Conservation (phyloP, 2,888 invertebrate species). For the Himalopsyche tibetana region DNA sequence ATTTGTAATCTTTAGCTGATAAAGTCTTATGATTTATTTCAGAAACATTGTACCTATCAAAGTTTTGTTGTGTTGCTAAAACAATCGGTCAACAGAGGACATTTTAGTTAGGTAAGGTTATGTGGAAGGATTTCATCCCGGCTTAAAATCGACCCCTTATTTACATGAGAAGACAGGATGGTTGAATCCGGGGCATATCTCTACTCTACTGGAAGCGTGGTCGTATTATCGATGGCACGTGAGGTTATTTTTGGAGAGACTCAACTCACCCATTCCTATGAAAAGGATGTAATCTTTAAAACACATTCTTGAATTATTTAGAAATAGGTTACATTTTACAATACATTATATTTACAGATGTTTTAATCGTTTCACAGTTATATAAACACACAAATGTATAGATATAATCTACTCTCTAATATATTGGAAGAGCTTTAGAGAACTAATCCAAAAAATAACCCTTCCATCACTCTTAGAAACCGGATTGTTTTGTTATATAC, state of each 20-base stretch:
- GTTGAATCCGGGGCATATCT: constrained; percentile 33
- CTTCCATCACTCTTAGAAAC: not conserved
- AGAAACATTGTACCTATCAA: not conserved
- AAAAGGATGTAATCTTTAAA: not conserved
- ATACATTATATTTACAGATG: too few relatives aligned
- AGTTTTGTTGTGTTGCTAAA: not conserved
- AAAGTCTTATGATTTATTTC: too few relatives aligned
- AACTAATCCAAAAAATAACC: constrained; percentile 12
- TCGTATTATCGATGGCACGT: constrained; percentile 44
- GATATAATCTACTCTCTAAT: too few relatives aligned
- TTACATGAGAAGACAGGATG: constrained; percentile 46
- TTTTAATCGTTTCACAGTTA: too few relatives aligned
- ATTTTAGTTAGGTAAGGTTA: constrained; percentile 41
- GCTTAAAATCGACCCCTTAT: constrained; percentile 55
- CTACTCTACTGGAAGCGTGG: constrained; percentile 45
- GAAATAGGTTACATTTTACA: too few relatives aligned
- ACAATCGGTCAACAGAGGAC: constrained; percentile 15
- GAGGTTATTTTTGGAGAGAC: not conserved
- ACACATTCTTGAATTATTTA: not conserved
- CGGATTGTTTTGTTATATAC: not conserved
- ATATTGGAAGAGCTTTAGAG: not conserved
- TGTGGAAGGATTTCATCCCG: constrained; percentile 48
- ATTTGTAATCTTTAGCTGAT: too few relatives aligned
- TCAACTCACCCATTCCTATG: not conserved
- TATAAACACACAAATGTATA: too few relatives aligned